Evolutionary conservation across 2,113 vertebrate genomes (phyloP), one percentile per base, ranked within the genome.

Genomic region (Montifringilla adamsi): DNA sequence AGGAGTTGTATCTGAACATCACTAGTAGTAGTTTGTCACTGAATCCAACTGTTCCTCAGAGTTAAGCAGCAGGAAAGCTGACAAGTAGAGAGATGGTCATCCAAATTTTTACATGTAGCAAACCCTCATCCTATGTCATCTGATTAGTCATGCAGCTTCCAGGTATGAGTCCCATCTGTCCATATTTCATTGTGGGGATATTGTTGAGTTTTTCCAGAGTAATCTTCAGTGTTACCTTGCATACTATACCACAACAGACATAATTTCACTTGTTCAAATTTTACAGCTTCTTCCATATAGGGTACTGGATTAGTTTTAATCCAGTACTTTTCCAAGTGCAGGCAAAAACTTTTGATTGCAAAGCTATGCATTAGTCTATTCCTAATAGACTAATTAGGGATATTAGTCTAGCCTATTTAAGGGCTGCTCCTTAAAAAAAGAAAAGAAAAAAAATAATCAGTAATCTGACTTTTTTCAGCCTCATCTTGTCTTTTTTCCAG

Each of bases 221-320:
- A 81, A 77, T 39, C 49, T 49, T 59, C 23, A n/a, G 20, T 9
- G 28, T 58, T 41, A 31, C 46, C 39, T 78, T 56, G 30, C 19
- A 4, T 52, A 13, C 39, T 43, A 1, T 28, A 37, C 5, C 44
- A 33, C 72, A 37, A 5, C 3, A 81, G 37, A 24, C 3, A 0
- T 9, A 62, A 58, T 19, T 18, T 62, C 63, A 85, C 13, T 12
- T 7, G 18, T 43, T 44, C 35, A 49, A 77, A 64, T 74, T 68
- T 41, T 39, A 31, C 39, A 44, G 55, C 22, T 68, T 59, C n/a
- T 73, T 68, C 85, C 55, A 11, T 49, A 13, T 5, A 50, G 35
- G 13, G 1, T 50, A 8, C 37, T 37, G 37, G 37, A 19, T 44
- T 77, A 15, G 21, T 81, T 84, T 62, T 47, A 81, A 73, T 77